Evolutionary conservation across 2,113 vertebrate species (phyloP).

Genomic region (Lophura nycthemera): DNA sequence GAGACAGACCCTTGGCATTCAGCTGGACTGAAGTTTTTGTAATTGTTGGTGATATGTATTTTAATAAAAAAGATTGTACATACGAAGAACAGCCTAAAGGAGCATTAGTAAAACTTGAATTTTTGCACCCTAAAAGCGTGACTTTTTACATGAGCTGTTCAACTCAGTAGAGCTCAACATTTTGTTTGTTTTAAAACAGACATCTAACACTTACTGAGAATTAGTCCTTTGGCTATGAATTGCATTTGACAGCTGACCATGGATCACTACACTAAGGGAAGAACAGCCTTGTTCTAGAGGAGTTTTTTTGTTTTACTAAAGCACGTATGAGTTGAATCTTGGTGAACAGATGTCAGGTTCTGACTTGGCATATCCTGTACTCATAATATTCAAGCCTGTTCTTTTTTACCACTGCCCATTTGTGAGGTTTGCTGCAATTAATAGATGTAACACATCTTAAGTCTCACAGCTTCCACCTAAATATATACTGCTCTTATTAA

Average conservation of each 20-base stretch:
- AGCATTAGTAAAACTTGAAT: neutral
- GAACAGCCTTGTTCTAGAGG: neutral
- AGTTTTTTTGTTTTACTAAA: neutral
- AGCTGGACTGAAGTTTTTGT: neutral
- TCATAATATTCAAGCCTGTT: neutral
- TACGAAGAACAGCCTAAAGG: neutral
- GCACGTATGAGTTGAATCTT: neutral
- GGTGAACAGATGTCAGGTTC: neutral
- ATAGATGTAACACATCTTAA: neutral
- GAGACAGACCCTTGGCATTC: neutral
- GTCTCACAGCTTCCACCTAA: neutral
- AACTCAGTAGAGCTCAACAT: neutral
- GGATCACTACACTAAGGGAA: neutral
- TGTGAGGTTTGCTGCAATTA: neutral
- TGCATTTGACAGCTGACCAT: neutral
- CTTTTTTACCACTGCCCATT: neutral
- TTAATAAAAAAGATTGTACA: neutral
- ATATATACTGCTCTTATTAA: neutral
- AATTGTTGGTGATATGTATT: neutral
- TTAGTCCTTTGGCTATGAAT: neutral
- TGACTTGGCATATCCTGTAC: neutral
- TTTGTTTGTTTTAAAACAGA: neutral
- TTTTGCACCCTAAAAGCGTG: neutral
- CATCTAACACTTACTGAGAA: neutral
- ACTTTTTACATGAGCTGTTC: neutral